phyloP scores from a whole-genome alignment of 1,140 invertebrate species.

The Amphibalanus amphitrite region DNA sequence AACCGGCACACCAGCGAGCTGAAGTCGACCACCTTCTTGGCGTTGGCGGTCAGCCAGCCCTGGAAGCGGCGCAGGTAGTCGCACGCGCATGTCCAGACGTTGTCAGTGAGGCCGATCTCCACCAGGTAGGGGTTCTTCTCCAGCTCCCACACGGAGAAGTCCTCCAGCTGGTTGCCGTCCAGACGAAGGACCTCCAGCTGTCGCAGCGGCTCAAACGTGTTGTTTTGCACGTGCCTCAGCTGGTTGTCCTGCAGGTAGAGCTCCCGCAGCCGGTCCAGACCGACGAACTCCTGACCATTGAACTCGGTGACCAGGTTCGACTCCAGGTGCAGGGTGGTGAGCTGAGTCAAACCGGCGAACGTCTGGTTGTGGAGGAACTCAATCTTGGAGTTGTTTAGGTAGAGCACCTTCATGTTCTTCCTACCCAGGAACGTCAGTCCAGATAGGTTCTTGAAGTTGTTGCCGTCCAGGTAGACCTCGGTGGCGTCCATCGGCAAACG shows the following conservation, averaged over 20 bases:
- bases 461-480: constrained; percentile 77
- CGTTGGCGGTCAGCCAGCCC: constrained; percentile 31
- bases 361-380: constrained; percentile 77
- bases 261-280: constrained; percentile 56
- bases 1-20: constrained; percentile 39
- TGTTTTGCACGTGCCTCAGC: constrained; percentile 56
- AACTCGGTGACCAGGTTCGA: constrained; percentile 61
- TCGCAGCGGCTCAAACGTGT: constrained; percentile 53
- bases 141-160: constrained; percentile 18
- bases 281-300: constrained; percentile 76
- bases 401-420: constrained; percentile 56
- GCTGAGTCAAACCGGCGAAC: constrained; percentile 65
- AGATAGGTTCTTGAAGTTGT: constrained; percentile 63
- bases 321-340: constrained; percentile 65
- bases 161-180: constrained; percentile 66
- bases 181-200: constrained; percentile 62
- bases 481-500: constrained; percentile 85
- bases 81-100: constrained; percentile 32
- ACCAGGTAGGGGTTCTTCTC: constrained; percentile 22
- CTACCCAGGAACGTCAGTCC: constrained; percentile 79
- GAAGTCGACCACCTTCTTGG: constrained; percentile 43
- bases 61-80: constrained; percentile 23
- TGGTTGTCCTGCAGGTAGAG: constrained; percentile 73
- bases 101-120: constrained; percentile 25
- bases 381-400: constrained; percentile 66